Conservation (phyloP, 2,888 invertebrate genomes). For the Diadromus collaris region DNA sequence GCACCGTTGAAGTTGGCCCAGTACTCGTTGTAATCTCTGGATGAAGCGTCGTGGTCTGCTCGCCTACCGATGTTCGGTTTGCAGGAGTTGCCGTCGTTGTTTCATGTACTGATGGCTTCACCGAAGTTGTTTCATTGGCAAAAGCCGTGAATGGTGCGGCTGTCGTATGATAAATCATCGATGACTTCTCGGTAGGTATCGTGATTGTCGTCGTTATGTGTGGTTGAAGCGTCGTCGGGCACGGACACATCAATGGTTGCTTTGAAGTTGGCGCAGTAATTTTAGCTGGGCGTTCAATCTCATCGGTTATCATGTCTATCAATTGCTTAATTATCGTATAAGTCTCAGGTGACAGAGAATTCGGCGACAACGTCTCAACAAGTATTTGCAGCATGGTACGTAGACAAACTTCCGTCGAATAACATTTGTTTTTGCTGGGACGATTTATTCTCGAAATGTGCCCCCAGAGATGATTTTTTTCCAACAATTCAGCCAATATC, state of each 20-base stretch:
- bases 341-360: background rate
- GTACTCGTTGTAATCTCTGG: too few species aligned
- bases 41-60: too few species aligned
- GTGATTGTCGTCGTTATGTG: too few species aligned
- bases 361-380: background rate
- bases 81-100: too few species aligned
- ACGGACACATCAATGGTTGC: background rate
- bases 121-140: background rate
- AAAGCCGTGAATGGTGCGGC: background rate
- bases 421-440: conserved; percentile 12
- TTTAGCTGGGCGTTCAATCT: too few species aligned
- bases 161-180: background rate
- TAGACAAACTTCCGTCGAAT: conserved; percentile 18
- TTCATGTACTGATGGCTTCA: background rate
- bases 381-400: conserved; percentile 6
- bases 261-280: background rate
- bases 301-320: background rate
- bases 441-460: background rate
- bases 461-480: conserved; percentile 33
- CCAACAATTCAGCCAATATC: conserved; percentile 35
- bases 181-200: background rate
- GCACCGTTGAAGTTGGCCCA: too few species aligned
- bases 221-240: too few species aligned
- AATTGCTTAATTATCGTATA: background rate
- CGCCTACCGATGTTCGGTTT: too few species aligned